Base-by-base conservation (phyloP, 2,888 invertebrate species). In the Tenthredo mesomela region DNA sequence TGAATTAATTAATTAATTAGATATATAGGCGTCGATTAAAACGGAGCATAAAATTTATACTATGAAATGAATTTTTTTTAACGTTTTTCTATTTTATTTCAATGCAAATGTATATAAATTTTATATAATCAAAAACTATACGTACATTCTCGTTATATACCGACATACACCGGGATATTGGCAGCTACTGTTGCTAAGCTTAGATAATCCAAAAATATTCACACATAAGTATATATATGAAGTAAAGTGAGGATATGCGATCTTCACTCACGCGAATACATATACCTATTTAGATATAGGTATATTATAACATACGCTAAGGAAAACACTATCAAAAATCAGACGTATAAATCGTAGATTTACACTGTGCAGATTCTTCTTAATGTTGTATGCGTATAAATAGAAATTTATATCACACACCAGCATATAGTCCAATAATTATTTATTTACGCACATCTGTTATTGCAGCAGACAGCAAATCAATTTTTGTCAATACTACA, bases 321-420 rank as follows among this genome's bases (percentile, higher is more conserved):
- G 54, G 10, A 33, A 54, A 77, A 54, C 33, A 77, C 18, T 40
- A 61, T 61, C 61, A n/a, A 21, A 43, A 80, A 80, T 61, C 61
- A 21, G 61, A 80, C 40, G 61, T 43, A 40, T 12, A 54, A 33
- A 80, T 80, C 47, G 61, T 40, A 80, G 21, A 61, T 80, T 65
- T 61, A 80, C 29, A 40, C 15, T 21, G 37, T 37, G 61, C 40
- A 33, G 29, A 67, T 25, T 33, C 18, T 12, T 33, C 29, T 67
- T 6, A 5, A 33, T 4, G 29, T 29, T 9, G 2, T 21, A 6
- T 25, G n/a, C n/a, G 88, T 91, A 90, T 91, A 92, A 92, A 92
- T 92, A 91, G 86, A 88, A 88, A 91, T 90, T 90, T 89, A 91
- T 90, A 91, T 90, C 33, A 2, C 33, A 33, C 87, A 88, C 89